These are phyloP conservation scores for Acleris literana DNA, from an alignment of 2,888 invertebrate genomes.

Conservation along the genomic window DNA sequence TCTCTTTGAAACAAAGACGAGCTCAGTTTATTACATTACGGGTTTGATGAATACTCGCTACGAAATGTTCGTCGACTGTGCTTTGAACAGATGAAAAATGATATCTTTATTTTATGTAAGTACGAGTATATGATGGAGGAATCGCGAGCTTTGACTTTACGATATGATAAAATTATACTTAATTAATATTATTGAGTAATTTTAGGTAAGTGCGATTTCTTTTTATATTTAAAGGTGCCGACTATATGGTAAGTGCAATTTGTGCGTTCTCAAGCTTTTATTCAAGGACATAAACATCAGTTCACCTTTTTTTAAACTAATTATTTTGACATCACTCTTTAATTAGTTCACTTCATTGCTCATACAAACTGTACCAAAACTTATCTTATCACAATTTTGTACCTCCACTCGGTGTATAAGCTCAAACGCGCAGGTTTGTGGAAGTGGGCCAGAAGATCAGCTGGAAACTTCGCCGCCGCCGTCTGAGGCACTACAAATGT, in stretches of 20 bases:
- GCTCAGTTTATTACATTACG: conserved; percentile 32
- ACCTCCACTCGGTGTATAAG: too few relatives aligned
- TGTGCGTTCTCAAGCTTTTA: too few relatives aligned
- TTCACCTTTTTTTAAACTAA: too few relatives aligned
- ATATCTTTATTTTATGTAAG: conserved; percentile 21
- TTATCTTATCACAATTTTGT: too few relatives aligned
- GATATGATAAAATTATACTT: not conserved
- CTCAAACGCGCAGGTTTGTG: not conserved
- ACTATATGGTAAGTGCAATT: too few relatives aligned
- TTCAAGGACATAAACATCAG: too few relatives aligned
- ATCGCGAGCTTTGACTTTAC: conserved; percentile 5
- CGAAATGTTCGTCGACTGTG: conserved; percentile 23
- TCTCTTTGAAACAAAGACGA: conserved; percentile 32
- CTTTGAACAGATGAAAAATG: conserved; percentile 11
- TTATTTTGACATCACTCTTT: too few relatives aligned
- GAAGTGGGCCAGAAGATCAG: not conserved
- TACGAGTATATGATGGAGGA: conserved; percentile 11
- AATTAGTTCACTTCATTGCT: too few relatives aligned
- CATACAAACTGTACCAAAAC: too few relatives aligned
- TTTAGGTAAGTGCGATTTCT: too few relatives aligned
- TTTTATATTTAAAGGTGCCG: too few relatives aligned
- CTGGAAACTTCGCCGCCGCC: not conserved
- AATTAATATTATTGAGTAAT: too few relatives aligned
- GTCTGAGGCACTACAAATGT: not conserved
- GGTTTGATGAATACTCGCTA: conserved; percentile 21